phyloP scores from a whole-genome alignment of 64 coral and sea anemone genomes.

The Actinia tenebrosa region DNA sequence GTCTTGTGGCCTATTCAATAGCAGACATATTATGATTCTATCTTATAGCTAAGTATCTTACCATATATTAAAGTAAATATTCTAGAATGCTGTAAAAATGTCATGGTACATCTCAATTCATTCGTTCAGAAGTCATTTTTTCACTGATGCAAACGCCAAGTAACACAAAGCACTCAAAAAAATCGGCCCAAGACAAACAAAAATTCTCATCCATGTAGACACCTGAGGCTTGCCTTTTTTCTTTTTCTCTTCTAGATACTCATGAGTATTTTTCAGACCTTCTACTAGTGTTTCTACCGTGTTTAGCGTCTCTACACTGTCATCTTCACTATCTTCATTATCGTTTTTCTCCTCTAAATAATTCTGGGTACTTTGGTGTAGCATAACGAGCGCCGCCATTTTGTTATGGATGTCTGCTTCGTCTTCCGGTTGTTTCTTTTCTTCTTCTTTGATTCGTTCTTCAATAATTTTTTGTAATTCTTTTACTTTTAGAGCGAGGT shows the following conservation, averaged over 20 bases:
- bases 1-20: too few relatives aligned
- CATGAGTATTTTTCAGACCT: not conserved
- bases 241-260: not conserved
- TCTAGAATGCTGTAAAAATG: too few relatives aligned
- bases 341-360: not conserved
- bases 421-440: not conserved
- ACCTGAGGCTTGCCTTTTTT: not conserved
- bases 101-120: too few relatives aligned
- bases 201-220: not conserved
- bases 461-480: not conserved
- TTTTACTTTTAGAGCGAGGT: not conserved
- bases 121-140: not conserved
- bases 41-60: too few relatives aligned
- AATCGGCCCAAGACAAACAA: not conserved
- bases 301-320: not conserved
- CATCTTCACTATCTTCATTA: not conserved
- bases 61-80: too few relatives aligned
- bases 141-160: not conserved
- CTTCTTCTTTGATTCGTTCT: constrained; percentile 2
- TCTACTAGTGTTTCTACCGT: not conserved
- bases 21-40: too few relatives aligned
- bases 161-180: constrained; percentile 14
- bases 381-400: not conserved
- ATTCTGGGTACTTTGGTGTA: not conserved
- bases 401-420: not conserved